Conservation (phyloP, 2,797 vertebrate species). For the Manis javanica region DNA sequence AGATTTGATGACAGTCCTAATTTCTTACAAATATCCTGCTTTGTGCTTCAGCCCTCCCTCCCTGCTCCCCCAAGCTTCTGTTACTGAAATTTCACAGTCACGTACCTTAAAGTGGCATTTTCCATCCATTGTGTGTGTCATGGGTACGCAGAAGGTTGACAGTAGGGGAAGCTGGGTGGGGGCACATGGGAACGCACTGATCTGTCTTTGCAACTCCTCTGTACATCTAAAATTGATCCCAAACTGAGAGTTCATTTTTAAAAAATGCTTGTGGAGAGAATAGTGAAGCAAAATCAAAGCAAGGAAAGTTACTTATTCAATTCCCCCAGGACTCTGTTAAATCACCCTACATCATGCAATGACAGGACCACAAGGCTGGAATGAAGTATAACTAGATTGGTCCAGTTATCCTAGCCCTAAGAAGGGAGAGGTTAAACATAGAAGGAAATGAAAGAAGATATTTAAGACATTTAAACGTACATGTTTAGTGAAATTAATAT, state of each 20-base stretch:
- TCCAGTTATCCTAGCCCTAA: neutral
- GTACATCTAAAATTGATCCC: neutral
- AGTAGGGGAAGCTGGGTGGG: rapidly evolving
- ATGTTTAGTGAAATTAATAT: neutral
- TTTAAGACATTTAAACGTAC: neutral
- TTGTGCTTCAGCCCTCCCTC: neutral
- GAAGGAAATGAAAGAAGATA: neutral
- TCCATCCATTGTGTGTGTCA: rapidly evolving
- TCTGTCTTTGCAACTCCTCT: neutral
- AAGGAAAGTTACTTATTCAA: neutral
- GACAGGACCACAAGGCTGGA: neutral
- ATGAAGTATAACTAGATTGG: neutral
- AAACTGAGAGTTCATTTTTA: neutral
- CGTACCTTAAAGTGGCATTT: too few relatives aligned
- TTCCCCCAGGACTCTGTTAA: neutral
- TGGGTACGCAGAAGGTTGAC: rapidly evolving
- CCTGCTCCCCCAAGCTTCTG: neutral
- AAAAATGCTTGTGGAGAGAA: neutral
- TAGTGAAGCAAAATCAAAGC: neutral
- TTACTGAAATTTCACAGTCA: neutral
- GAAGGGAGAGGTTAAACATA: neutral
- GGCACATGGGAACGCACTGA: rapidly evolving
- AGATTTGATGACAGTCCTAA: too few relatives aligned
- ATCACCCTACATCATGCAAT: neutral
- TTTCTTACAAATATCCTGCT: neutral